Base-by-base conservation (phyloP, 1,140 invertebrate species). In the Daktulosphaira vitifoliae region DNA sequence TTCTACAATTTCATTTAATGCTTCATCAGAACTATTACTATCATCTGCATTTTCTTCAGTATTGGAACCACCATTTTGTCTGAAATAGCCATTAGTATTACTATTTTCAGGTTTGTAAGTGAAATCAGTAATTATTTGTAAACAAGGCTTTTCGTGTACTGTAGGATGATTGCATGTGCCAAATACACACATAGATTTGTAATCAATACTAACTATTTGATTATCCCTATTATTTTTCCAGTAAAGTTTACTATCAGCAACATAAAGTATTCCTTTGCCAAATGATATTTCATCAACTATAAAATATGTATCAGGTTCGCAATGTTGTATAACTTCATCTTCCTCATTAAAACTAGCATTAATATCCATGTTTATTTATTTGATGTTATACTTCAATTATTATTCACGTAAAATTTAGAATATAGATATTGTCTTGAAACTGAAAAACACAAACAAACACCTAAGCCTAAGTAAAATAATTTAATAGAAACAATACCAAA, bases 371-470 rank as follows among this genome's bases (percentile, higher is more conserved):
- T 46, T 62, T 62, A 46, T 29, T 29, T 33, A 33, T 11, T 33
- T 33, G 11, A n/a, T n/a, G n/a, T n/a, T 33, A 33, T 33, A 11
- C 11, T 33, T 33, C 29, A 33, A 33, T 6, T 33, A 33, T 6
- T 5, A 33, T 6, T 11, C 29, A 33, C 5, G 11, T 33, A 48
- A n/a, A 26, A 16, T 62, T 33, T 26, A 46, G n/a, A 33, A 48
- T 48, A 62, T 62, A 33, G 42, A 2, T 46, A 59, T 9, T 5
- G n/a, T 25, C 54, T 62, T 33, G 54, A 29, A 46, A 48, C 54
- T 62, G 54, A 62, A 62, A 59, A 62, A 50, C 20, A 62, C 23
- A 62, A 62, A 56, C 38, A 62, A 46, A 62, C 20, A 23, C 42
- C 42, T 25, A 46, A 26, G 39, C 54, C 54, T 62, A 62, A 62